A percentile compares a stretch with the other conserved stretches of the same genome.
Conservation (phyloP, 2,888 invertebrate genomes). For the Crocallis elinguaria region DNA sequence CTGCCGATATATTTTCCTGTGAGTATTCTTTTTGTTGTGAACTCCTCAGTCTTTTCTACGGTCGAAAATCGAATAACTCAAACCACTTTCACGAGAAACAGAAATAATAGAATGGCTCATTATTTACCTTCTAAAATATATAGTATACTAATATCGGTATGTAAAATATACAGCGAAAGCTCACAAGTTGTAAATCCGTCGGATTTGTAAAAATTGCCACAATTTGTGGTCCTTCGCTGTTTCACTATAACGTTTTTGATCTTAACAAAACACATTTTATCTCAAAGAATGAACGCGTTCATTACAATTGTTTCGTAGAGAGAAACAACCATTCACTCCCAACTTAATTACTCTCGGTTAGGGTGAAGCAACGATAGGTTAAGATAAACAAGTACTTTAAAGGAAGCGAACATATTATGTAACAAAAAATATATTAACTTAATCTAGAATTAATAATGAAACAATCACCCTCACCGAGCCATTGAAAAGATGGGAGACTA, state of each 20-base stretch:
- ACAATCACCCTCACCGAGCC: constrained; percentile 60
- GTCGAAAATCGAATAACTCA: constrained; percentile 67
- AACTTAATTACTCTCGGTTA: constrained; percentile 53
- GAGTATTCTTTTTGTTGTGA: constrained; percentile 79
- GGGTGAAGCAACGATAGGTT: constrained; percentile 60
- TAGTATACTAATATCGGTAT: constrained; percentile 81
- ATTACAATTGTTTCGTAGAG: constrained; percentile 60
- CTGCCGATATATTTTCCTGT: constrained; percentile 64
- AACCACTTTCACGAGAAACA: constrained; percentile 46
- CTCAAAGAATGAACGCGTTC: constrained; percentile 33
- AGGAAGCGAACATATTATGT: constrained; percentile 72
- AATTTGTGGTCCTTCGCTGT: constrained; percentile 61
- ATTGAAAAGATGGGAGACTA: constrained; percentile 51
- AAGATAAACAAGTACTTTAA: constrained; percentile 70
- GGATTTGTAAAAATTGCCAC: constrained; percentile 45
- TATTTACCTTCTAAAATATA: constrained; percentile 66
- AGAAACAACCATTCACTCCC: constrained; percentile 47
- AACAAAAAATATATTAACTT: constrained; percentile 71
- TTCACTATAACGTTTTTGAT: constrained; percentile 44
- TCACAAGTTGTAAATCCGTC: constrained; percentile 54
- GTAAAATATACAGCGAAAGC: constrained; percentile 78
- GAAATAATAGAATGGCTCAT: constrained; percentile 71
- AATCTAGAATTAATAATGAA: constrained; percentile 68
- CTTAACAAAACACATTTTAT: constrained; percentile 55
- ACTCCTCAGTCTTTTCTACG: constrained; percentile 81